These are phyloP conservation scores for Neodon shergylaensis DNA, from an alignment of 2,113 vertebrate species.

Conservation along the genomic window DNA sequence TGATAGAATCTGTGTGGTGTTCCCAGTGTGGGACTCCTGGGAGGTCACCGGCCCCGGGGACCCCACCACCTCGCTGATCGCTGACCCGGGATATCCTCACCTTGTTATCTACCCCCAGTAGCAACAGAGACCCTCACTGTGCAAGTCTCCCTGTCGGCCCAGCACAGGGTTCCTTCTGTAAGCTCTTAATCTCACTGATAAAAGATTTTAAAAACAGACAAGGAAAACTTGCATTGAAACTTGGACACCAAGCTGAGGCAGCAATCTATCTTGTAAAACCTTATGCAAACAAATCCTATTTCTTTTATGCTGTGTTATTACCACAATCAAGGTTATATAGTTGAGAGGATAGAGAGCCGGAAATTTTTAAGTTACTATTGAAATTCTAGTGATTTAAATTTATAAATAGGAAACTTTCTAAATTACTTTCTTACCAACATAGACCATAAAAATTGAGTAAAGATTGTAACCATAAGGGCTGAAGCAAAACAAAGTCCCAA, in stretches of 20 bases:
- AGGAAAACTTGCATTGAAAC: background rate
- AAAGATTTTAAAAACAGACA: background rate
- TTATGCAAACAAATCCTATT: background rate
- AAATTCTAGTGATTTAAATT: constrained; percentile 24
- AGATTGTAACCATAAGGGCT: background rate
- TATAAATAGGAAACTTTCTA: background rate
- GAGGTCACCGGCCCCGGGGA: background rate
- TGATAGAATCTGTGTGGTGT: too few species aligned
- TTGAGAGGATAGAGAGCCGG: background rate
- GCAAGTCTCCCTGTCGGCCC: background rate
- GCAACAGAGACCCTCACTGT: background rate
- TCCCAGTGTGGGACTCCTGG: background rate
- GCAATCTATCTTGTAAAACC: background rate
- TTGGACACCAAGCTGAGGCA: background rate
- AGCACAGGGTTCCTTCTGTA: background rate
- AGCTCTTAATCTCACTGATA: background rate
- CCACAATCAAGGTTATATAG: background rate
- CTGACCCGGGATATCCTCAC: background rate
- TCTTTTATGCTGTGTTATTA: background rate
- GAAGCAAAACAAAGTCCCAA: background rate
- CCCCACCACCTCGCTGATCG: background rate
- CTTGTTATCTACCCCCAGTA: background rate
- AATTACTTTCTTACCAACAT: background rate
- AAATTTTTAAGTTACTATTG: background rate
- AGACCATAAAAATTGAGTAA: constrained; percentile 3